Evolutionary conservation across 2,797 vertebrate species (phyloP), one percentile per base, ranked within the genome.

Genomic region (Passerculus sandwichensis): DNA sequence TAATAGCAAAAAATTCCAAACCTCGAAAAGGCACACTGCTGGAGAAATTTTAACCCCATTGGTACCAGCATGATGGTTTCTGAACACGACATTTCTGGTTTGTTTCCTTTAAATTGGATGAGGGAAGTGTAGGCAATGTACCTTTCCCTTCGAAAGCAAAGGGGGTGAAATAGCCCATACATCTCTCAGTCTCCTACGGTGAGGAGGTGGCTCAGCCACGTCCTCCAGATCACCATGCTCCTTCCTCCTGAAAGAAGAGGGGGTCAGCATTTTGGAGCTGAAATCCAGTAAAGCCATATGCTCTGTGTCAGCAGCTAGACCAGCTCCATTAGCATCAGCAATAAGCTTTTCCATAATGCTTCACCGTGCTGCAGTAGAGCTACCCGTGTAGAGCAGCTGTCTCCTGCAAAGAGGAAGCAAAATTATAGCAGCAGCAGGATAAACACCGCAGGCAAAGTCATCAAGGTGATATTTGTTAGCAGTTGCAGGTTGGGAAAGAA

Each of bases 361-460:
- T 53, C 23, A 38, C 85, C 21, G 26, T 6, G 48, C 66, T 92
- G 85, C 45, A 66, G 92, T 81, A 81, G 56, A 92, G 91, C 54
- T 93, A 57, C 65, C 40, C 2, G 0, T 25, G 4, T 66, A 56
- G 23, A 84, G 76, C 89, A 94, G 89, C 85, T 92, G 66, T 91
- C 74, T 92, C 48, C 77, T 70, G 82, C 16, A 44, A 95, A 93
- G 45, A 65, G 29, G 61, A 93, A 87, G 94, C 36, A 91, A 89
- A 93, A 87, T 85, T 76, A 74, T 29, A 62, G 85, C 11, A 62
- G 74, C 48, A 94, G 69, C 60, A 86, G 83, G 64, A 82, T 61
- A 91, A 94, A 93, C 59, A 85, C 91, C 7, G 13, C 77, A 71
- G 89, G 71, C 88, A 93, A 93, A 96, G 74, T 91, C 85, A 69